These are phyloP conservation scores for Hyaena hyaena DNA, from an alignment of 2,113 vertebrate genomes.

Conservation along the genomic window DNA sequence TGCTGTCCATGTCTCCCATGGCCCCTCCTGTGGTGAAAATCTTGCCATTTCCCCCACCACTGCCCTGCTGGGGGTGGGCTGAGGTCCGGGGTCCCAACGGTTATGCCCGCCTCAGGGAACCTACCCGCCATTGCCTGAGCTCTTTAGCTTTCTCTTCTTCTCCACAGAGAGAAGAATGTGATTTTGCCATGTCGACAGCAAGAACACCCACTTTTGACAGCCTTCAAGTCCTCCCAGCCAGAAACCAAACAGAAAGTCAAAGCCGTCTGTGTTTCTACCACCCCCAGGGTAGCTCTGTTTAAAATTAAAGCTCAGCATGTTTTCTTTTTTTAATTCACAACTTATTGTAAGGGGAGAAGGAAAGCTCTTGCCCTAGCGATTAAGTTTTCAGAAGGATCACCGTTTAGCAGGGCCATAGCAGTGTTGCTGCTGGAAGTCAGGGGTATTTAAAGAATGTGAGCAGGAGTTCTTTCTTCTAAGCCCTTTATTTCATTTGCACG, in stretches of 20 bases:
- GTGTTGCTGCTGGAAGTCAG: background rate
- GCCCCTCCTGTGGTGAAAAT: background rate
- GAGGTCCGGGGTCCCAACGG: background rate
- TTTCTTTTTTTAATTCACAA: background rate
- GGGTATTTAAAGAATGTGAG: slow-evolving; percentile 8
- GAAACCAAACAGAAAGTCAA: background rate
- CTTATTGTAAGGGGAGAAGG: slow-evolving; percentile 33
- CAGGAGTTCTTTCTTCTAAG: background rate
- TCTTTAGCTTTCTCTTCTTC: background rate
- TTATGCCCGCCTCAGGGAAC: too few relatives aligned
- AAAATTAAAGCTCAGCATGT: slow-evolving; percentile 15
- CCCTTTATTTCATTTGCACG: background rate
- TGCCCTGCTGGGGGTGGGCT: accelerated
- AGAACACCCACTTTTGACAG: background rate
- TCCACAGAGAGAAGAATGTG: background rate
- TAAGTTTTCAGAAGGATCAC: background rate
- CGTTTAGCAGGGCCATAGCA: background rate
- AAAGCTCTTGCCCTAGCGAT: background rate
- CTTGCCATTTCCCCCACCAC: background rate
- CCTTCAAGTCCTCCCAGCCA: background rate
- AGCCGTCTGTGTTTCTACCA: background rate
- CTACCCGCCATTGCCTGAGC: background rate
- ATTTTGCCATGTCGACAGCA: background rate
- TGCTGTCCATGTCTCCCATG: accelerated
- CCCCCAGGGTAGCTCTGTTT: background rate